Base-by-base conservation (phyloP, 2,113 vertebrate species). In the Ammodytes marinus region DNA sequence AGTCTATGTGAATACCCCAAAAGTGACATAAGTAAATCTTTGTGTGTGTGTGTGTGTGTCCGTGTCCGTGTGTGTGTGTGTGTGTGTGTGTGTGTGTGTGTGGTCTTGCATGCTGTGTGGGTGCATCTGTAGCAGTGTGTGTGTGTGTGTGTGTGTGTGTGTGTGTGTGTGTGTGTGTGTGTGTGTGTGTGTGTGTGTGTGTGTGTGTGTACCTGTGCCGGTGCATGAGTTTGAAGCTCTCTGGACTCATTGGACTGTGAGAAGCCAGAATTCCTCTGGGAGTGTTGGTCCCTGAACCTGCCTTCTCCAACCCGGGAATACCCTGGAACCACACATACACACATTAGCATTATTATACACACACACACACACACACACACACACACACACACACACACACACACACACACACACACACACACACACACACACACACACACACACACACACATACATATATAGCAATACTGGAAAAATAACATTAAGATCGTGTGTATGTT, bases 151-250 rank as follows among this genome's bases (percentile, higher is more conserved):
- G 2, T 27, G 27, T 27, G 27, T 27, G 27, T 27, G 27, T 55
- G 27, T 70, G 63, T 79, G 72, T 73, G 55, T 17, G 19, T 15
- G 50, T 46, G 46, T 0, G 35, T 49, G 19, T n/a, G 67, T 70
- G 57, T 54, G 47, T 68, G 8, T 59, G 43, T 76, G 76, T 77
- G 80, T 76, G 46, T 52, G 77, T 60, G 64, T 50, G 69, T 81
- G 83, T 65, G 74, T 58, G 79, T 13, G 65, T 80, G 61, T 91
- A 98, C 97, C 98, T 98, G 96, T 99, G 97, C 75, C 97, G 95
- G 85, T 99, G 97, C 74, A 98, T 77, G 76, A 99, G 94, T 84
- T 97, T 98, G 86, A 98, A 96, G 94, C 95, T 97, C 85, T 99
- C 98, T 0, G 97, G 97, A 91, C 96, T 99, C 96, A 98, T 96